Evolutionary conservation across 2,888 invertebrate genomes (phyloP).

Genomic region (Amphipyra berbera): DNA sequence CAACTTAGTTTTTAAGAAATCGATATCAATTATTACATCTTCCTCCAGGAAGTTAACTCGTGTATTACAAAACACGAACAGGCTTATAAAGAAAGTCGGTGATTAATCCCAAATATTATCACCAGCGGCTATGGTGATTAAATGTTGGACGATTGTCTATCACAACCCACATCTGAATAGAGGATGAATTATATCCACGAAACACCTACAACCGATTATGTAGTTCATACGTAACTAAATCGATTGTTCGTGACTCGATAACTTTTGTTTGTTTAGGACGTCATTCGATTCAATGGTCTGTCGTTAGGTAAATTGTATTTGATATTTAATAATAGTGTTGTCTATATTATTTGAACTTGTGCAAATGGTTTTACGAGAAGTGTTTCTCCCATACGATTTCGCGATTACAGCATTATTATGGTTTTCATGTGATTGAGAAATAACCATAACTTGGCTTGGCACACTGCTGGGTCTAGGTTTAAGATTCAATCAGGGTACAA

Average conservation of each 20-base stretch:
- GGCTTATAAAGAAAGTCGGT: conserved; percentile 28
- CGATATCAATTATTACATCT: no score
- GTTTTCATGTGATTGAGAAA: background rate
- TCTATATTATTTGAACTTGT: conserved; percentile 29
- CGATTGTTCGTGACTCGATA: conserved; percentile 67
- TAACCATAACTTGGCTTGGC: background rate
- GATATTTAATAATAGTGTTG: conserved; percentile 32
- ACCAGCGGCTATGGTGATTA: conserved; percentile 36
- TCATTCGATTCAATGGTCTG: conserved; percentile 49
- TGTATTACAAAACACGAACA: conserved; percentile 36
- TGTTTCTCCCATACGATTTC: conserved; percentile 25
- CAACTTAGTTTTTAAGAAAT: background rate
- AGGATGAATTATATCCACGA: conserved; percentile 43
- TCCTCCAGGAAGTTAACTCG: no score
- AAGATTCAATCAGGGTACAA: background rate
- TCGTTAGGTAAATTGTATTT: conserved; percentile 41
- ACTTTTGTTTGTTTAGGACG: conserved; percentile 45
- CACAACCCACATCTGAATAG: conserved; percentile 54
- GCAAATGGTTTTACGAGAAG: conserved; percentile 21
- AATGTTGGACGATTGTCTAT: conserved; percentile 47
- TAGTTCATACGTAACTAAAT: conserved; percentile 65
- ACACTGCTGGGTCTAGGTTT: background rate
- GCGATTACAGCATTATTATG: conserved; percentile 13
- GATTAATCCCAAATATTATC: conserved; percentile 27
- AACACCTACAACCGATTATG: conserved; percentile 60